Evolutionary conservation across 2,888 invertebrate genomes (phyloP), one percentile per base, ranked within the genome.

Genomic region (Melieria picta): DNA sequence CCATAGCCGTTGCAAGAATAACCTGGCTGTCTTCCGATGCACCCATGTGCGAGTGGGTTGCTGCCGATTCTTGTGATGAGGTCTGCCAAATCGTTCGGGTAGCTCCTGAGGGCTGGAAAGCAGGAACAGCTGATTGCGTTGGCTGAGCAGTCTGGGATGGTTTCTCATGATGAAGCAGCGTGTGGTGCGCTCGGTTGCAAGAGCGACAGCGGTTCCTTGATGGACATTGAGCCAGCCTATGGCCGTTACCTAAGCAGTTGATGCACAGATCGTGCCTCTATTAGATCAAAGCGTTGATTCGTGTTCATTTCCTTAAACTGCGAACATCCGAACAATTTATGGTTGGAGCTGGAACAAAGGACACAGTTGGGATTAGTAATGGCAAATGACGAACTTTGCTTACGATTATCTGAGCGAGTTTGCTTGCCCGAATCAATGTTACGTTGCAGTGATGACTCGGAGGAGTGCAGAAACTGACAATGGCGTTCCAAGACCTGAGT

Each of bases 381-480:
- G 43, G 58, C 58, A 58, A 42, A 58, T 7, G 30, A 58, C 4
- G 42, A 58, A 3, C 43, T 5, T 62, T 62, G 42, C 5, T 7
- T 46, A 42, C 9, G n/a, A 13, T 6, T 3, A 9, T 16, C n/a
- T 9, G 13, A 11, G 7, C 16, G 62, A 62, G 11, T 46, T 5
- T 45, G 55, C 11, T 68, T 68, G 43, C 43, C 13, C 10, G 4
- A 9, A 1, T 42, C 43, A 1, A 0, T 7, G 4, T 11, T 50
- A 16, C 50, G 48, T 7, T 30, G 42, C 16, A 30, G 42, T 3
- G 46, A 56, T 4, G 45, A 56, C 11, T 57, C 60, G 42, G 52
- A 45, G 43, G 55, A 68, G n/a, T 61, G 60, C n/a, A 68, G 7
- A 43, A 61, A 60, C 45, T 68, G 61, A 11, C 61, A 68, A 11